These are phyloP conservation scores for Pterois miles DNA, from an alignment of 2,797 vertebrate genomes.

Conservation along the genomic window DNA sequence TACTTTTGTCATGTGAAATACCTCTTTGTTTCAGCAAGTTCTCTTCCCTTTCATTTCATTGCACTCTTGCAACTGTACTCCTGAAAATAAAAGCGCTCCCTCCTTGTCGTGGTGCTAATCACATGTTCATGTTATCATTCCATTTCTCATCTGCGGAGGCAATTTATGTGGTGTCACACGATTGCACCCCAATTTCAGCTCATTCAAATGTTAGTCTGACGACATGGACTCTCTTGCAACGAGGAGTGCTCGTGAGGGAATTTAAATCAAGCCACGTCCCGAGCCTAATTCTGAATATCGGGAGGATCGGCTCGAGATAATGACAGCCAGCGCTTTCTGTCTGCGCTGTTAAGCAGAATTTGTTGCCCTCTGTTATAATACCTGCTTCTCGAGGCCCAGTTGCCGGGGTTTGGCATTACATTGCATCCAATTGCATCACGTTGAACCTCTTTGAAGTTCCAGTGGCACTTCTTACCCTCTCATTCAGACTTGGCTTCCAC, in stretches of 20 bases:
- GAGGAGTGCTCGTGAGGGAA: slow-evolving; percentile 56
- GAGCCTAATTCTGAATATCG: slow-evolving; percentile 68
- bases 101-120: slow-evolving; percentile 49
- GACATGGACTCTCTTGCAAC: slow-evolving; percentile 46
- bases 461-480: slow-evolving; percentile 76
- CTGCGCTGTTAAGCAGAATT: slow-evolving; percentile 57
- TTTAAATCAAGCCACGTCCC: slow-evolving; percentile 66
- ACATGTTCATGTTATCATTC: slow-evolving; percentile 66
- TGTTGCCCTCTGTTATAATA: slow-evolving; percentile 67
- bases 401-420: slow-evolving; percentile 65
- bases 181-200: slow-evolving; percentile 77
- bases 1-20: slow-evolving; percentile 9
- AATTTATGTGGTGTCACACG: slow-evolving; percentile 73
- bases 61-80: slow-evolving; percentile 23
- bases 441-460: slow-evolving; percentile 79
- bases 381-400: slow-evolving; percentile 71
- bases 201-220: slow-evolving; percentile 69
- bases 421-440: slow-evolving; percentile 82
- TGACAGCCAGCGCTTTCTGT: slow-evolving; percentile 65
- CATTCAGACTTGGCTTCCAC: slow-evolving; percentile 63
- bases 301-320: slow-evolving; percentile 67
- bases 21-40: slow-evolving; percentile 7
- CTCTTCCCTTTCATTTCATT: slow-evolving; percentile 8
- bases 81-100: slow-evolving; percentile 43
- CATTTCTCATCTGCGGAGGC: slow-evolving; percentile 67